Conservation (phyloP, 2,797 vertebrate genomes). For the Chloroceryle amazona region DNA sequence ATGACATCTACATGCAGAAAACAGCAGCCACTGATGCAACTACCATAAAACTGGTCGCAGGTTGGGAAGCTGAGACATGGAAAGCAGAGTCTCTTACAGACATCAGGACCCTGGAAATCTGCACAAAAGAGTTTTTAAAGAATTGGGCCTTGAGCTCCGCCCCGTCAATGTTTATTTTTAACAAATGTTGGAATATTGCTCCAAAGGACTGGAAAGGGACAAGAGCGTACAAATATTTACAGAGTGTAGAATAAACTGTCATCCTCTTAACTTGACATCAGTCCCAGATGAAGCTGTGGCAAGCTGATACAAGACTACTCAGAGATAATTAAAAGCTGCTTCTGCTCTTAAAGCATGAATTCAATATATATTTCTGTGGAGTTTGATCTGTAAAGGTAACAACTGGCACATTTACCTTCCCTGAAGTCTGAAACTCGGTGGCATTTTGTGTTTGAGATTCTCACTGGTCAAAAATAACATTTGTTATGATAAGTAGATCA, state of each 20-base stretch:
- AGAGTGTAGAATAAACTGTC: conserved; percentile 63
- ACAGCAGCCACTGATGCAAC: neutral
- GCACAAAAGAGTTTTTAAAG: neutral
- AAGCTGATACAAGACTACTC: conserved; percentile 13
- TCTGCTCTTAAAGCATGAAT: neutral
- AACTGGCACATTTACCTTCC: neutral
- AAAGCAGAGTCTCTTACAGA: neutral
- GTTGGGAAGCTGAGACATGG: neutral
- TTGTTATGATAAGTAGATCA: neutral
- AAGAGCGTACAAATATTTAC: conserved; percentile 74
- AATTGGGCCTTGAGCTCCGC: neutral
- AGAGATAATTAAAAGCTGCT: conserved; percentile 48
- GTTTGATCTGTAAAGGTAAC: neutral
- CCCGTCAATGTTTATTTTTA: conserved; percentile 54
- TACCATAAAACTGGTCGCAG: neutral
- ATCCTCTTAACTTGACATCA: conserved; percentile 66
- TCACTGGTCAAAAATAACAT: neutral
- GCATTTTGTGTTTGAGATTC: neutral
- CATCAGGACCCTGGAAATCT: neutral
- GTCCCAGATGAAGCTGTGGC: conserved; percentile 40
- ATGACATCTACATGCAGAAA: neutral
- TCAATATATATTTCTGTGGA: neutral
- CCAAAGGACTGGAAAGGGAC: conserved; percentile 59
- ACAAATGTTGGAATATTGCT: conserved; percentile 62
- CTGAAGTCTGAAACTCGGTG: neutral